Percentiles rank a stretch among this genome's conserved stretches.
Conservation (phyloP, 2,113 vertebrate species). For the Alethe castanea region DNA sequence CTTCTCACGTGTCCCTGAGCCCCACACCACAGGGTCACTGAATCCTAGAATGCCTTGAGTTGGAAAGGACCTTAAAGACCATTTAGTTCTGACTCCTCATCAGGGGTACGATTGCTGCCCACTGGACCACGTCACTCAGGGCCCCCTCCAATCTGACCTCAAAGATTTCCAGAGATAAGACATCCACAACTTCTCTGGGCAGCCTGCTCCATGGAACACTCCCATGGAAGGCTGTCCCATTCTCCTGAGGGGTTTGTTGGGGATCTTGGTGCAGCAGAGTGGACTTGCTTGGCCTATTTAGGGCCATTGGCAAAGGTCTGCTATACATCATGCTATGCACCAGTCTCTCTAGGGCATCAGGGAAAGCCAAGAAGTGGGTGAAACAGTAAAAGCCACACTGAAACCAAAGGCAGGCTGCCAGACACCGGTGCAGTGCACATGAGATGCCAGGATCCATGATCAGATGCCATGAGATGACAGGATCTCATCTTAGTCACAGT, state of each 20-base stretch:
- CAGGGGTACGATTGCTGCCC: neutral
- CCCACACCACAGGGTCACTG: too few species aligned
- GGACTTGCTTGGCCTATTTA: neutral
- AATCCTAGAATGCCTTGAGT: neutral
- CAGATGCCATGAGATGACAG: neutral
- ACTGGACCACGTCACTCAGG: neutral
- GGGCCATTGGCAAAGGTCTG: too few species aligned
- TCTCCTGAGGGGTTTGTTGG: neutral
- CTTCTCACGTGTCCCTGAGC: neutral
- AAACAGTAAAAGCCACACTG: neutral
- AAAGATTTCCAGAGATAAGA: neutral
- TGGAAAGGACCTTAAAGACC: neutral
- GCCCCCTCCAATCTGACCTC: neutral
- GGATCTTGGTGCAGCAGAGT: neutral
- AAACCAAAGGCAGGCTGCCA: neutral
- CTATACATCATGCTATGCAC: too few species aligned
- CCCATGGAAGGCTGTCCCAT: neutral
- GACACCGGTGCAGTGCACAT: neutral
- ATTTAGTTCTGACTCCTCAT: fast-evolving
- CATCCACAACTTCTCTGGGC: neutral
- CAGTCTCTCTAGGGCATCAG: neutral
- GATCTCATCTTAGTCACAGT: neutral
- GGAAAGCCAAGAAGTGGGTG: neutral
- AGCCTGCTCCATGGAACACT: neutral
- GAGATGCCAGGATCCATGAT: neutral